Conservation (phyloP, 2,797 vertebrate species). For the Taeniopygia guttata region DNA sequence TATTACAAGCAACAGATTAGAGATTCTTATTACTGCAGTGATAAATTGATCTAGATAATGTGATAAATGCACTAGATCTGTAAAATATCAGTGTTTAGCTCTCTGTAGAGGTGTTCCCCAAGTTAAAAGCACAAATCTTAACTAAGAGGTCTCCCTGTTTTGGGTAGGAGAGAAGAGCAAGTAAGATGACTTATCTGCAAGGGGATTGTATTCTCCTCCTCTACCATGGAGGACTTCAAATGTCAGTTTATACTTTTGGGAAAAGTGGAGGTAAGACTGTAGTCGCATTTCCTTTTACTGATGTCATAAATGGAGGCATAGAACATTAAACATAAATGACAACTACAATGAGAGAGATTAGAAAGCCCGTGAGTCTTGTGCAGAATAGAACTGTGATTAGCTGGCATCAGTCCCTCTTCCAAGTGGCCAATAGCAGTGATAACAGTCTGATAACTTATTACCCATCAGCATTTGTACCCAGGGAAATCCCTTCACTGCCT, state of each 20-base stretch:
- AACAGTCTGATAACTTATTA: neutral
- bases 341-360: neutral
- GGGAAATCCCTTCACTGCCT: neutral
- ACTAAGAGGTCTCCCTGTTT: neutral
- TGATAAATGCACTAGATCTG: neutral
- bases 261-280: neutral
- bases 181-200: fast-evolving
- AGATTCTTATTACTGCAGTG: neutral
- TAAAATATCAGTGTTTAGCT: neutral
- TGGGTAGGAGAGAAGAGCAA: neutral
- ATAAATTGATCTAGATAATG: neutral
- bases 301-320: neutral
- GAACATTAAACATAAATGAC: neutral
- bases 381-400: neutral
- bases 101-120: neutral
- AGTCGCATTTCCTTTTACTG: neutral
- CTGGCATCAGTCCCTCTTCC: neutral
- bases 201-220: neutral
- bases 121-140: neutral
- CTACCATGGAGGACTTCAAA: neutral
- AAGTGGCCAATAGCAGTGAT: neutral
- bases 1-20: neutral
- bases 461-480: neutral
- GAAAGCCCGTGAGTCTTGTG: neutral
- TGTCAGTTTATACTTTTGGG: neutral